Base-by-base conservation (phyloP, 2,113 vertebrate genomes). In the Gambusia affinis region DNA sequence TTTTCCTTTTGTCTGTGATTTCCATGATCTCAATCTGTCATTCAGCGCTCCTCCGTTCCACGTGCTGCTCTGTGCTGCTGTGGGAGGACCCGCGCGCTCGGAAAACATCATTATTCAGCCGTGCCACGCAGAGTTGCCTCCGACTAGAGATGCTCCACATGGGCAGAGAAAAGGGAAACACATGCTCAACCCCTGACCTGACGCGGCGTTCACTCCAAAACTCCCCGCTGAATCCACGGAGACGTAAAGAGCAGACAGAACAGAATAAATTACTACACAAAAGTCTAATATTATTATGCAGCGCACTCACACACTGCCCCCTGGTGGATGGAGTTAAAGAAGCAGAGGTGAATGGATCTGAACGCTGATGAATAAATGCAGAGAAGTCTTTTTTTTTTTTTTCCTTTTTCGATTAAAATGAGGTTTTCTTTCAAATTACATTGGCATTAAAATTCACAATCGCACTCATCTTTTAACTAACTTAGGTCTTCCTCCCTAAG, bases 1-100 rank as follows among this genome's bases (percentile, higher is more conserved):
- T 85, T 37, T 85, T 67, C 83, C 72, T 61, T 57, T 85, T 79
- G 78, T 88, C 44, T 81, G 72, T 67, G 73, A 90, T 86, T 88
- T 90, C 76, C 37, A 73, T 88, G 86, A 88, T 90, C 91, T 86
- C 76, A 90, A 90, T 87, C 90, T 85, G 90, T 90, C 90, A 89
- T 66, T 91, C 85, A 85, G 70, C 24, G 28, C 39, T 69, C 64
- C 57, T 60, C 66, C 4, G 76, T 54, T 68, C 7, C 35, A 47
- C 12, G 64, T 61, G 62, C 24, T 8, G 74, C 77, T 83, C 83
- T 81, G 35, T 10, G 35, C 65, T 47, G 85, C 33, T 0, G 82
- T 69, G 85, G 87, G 88, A 88, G 76, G 83, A 47, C 72, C 27
- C 1, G 2, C 72, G 69, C 74, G 85, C 80, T 75, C 78, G 75